Percentiles rank a stretch among this genome's conserved stretches.
Evolutionary conservation across 2,797 vertebrate genomes (phyloP).

Genomic region (Rhabdomys pumilio): DNA sequence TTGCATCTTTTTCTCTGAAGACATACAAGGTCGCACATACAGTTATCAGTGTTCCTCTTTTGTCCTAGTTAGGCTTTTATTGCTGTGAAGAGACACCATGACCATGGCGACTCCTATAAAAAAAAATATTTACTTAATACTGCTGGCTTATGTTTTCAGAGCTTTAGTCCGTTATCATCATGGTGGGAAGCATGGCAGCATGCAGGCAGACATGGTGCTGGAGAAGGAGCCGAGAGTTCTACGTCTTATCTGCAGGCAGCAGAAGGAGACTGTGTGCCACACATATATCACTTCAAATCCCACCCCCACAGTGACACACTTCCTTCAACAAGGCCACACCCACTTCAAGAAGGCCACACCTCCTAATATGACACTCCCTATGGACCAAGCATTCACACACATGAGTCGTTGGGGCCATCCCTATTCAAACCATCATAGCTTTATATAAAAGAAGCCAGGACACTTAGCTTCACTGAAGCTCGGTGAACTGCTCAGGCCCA

Average conservation of each 20-base stretch:
- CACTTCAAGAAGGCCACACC: neutral
- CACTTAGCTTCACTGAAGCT: neutral
- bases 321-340: neutral
- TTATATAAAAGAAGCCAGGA: neutral
- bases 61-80: neutral
- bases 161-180: neutral
- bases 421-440: neutral
- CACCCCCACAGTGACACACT: neutral
- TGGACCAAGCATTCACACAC: neutral
- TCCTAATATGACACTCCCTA: neutral
- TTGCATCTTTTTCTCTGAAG: neutral
- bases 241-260: neutral
- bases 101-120: neutral
- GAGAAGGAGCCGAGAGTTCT: neutral
- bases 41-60: neutral
- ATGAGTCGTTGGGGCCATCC: neutral
- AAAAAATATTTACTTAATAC: neutral
- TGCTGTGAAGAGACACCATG: neutral
- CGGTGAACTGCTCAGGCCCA: neutral
- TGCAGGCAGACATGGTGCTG: neutral
- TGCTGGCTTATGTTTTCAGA: neutral
- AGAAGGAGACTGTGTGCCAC: neutral
- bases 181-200: neutral
- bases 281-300: neutral
- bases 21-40: neutral